Evolutionary conservation across 2,888 invertebrate species (phyloP), one percentile per base, ranked within the genome.

Genomic region (Bhutanitis thaidina): DNA sequence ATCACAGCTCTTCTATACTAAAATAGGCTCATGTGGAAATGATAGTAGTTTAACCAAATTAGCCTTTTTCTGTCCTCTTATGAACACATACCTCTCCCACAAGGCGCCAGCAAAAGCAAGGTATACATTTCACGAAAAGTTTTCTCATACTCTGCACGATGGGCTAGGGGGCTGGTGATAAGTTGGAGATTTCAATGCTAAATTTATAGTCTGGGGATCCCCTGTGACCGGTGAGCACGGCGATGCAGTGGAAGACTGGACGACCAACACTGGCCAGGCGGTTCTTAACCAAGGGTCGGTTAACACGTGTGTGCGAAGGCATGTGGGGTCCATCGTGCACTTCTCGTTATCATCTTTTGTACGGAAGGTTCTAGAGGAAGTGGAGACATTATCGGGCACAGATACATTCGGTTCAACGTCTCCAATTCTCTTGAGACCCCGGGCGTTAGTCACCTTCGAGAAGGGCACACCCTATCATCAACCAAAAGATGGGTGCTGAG

Each of bases 311-410:
- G 39, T 63, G 29, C 55, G 60, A 4, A 43, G 37, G 8, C 39
- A 52, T 8, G 62, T 61, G 0, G 60, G 55, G 1, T 63, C 62
- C 0, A 57, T 58, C 7, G 58, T 61, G 9, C 29, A 49, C 20
- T 9, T 43, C 16, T 7, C 43, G n/a, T n/a, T n/a, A 14, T 34
- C 3, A 10, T n/a, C 43, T 29, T 10, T 10, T 12, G 43, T 34
- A 2, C 34, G 7, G 16, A 40, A 8, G 13, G 30, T 51, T 12
- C 35, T 39, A 29, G 30, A 39, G 15, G 9, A 49, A 20, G 20
- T 2, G 20, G 20, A 20, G 20, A 20, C 49, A 5, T 10, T 38
- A 5, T 38, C 20, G 9, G 20, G 20, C 47, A 51, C 14, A 38
- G 14, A 9, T 44, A 54, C 14, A 47, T 54, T 5, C 41, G 34